These are phyloP conservation scores for Tupaia tana DNA, from an alignment of 2,113 vertebrate species.

Conservation along the genomic window DNA sequence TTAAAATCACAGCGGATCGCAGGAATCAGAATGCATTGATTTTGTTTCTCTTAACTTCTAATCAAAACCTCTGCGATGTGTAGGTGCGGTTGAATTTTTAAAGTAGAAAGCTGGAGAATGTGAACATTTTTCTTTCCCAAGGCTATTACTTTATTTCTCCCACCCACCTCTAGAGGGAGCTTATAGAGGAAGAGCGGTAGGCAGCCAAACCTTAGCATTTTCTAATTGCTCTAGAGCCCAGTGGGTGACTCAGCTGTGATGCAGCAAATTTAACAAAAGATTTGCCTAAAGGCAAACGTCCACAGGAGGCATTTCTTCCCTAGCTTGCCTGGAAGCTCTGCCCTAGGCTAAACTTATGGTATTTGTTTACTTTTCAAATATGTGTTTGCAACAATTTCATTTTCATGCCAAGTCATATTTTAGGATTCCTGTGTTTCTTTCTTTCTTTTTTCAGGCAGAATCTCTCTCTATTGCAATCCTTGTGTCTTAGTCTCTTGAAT, in stretches of 20 bases:
- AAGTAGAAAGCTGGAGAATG: not conserved
- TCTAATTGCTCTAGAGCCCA: not conserved
- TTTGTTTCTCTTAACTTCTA: not conserved
- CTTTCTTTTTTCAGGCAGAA: not conserved
- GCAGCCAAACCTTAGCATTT: not conserved
- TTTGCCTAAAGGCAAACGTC: constrained; percentile 74
- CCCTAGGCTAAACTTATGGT: constrained; percentile 62
- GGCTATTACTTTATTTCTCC: constrained; percentile 36
- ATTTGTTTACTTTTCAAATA: constrained; percentile 72
- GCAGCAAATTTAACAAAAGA: not conserved
- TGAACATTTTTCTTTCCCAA: constrained; percentile 60
- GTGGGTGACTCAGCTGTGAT: not conserved
- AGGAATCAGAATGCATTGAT: not conserved
- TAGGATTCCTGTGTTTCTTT: not conserved
- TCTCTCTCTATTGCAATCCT: too few relatives aligned
- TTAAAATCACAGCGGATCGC: not conserved
- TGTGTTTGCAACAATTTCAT: constrained; percentile 59
- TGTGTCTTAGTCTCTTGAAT: too few relatives aligned
- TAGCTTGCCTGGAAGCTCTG: constrained; percentile 34
- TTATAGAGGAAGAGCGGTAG: not conserved
- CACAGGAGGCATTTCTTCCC: constrained; percentile 10
- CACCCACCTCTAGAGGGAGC: not conserved
- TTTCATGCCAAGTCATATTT: constrained; percentile 55
- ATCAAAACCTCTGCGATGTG: constrained; percentile 50
- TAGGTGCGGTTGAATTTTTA: constrained; percentile 12